Evolutionary conservation across 2,888 invertebrate genomes (phyloP).

Genomic region (Bellardia bayeri): DNA sequence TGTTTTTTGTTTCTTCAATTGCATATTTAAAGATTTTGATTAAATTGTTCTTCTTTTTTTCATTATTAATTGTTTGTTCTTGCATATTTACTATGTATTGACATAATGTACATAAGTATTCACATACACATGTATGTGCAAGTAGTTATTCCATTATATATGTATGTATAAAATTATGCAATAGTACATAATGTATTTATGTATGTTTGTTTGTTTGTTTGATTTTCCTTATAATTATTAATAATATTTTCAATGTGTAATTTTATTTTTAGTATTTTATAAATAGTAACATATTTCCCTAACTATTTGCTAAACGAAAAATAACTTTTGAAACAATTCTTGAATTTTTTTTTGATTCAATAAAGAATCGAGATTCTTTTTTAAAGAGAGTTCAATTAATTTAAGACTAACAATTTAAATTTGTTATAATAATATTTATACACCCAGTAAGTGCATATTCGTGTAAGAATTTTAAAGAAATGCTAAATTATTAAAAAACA

Average conservation of each 20-base stretch:
- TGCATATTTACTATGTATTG: slow-evolving; percentile 11
- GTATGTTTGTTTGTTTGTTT: slow-evolving; percentile 72
- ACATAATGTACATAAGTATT: slow-evolving; percentile 9
- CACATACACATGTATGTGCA: neutral
- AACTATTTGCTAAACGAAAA: slow-evolving; percentile 72
- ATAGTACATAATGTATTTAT: slow-evolving; percentile 46
- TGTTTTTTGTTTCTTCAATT: slow-evolving; percentile 37
- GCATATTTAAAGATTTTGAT: slow-evolving; percentile 69
- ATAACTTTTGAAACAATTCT: slow-evolving; percentile 46
- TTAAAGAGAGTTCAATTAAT: slow-evolving; percentile 37
- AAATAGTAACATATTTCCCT: slow-evolving; percentile 75
- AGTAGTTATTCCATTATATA: slow-evolving; percentile 12
- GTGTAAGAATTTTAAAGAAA: too few relatives aligned
- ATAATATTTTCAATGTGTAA: slow-evolving; percentile 58
- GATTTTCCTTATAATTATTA: slow-evolving; percentile 15
- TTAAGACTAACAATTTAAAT: slow-evolving; percentile 45
- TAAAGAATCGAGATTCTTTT: slow-evolving; percentile 29
- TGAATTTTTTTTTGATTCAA: slow-evolving; percentile 6
- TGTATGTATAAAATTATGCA: slow-evolving; percentile 19
- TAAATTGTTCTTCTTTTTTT: slow-evolving; percentile 31
- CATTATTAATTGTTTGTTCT: slow-evolving; percentile 15
- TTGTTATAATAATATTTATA: slow-evolving; percentile 25
- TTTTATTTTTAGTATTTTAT: slow-evolving; percentile 58
- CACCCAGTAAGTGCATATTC: neutral
- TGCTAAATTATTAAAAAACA: too few relatives aligned